These are phyloP conservation scores for Ormyrus nitidulus DNA, from an alignment of 2,888 invertebrate species.

Conservation along the genomic window DNA sequence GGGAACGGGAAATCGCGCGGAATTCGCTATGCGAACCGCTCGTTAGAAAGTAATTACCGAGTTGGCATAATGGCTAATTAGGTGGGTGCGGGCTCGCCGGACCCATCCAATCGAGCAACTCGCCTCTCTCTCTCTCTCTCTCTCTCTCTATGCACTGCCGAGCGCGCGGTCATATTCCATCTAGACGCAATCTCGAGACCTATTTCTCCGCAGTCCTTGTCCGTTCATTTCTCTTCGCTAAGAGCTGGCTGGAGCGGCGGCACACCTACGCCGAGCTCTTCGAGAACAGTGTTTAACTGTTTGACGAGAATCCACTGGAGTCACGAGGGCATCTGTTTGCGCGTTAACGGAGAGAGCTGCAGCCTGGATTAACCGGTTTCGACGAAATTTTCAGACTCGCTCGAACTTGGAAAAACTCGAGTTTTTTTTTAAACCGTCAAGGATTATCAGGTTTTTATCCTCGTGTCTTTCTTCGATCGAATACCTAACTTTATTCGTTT, in stretches of 20 bases:
- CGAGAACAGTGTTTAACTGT: constrained; percentile 8
- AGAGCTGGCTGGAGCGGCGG: background rate
- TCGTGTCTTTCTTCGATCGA: too few relatives aligned
- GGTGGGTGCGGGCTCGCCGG: constrained; percentile 53
- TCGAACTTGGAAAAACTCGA: too few relatives aligned
- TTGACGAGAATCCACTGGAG: background rate
- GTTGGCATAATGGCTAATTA: constrained; percentile 60
- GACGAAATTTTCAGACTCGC: too few relatives aligned
- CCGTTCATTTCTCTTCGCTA: constrained; percentile 21
- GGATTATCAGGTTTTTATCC: too few relatives aligned
- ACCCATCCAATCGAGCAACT: constrained; percentile 36
- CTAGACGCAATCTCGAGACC: constrained; percentile 7
- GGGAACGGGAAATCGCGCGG: constrained; percentile 46
- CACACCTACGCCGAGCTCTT: background rate
- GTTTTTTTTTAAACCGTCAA: too few relatives aligned
- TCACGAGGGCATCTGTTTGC: background rate
- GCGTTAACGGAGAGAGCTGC: too few relatives aligned
- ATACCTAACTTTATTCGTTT: too few relatives aligned
- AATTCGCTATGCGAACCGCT: constrained; percentile 43
- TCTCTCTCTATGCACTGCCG: background rate
- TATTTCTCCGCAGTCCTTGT: constrained; percentile 11
- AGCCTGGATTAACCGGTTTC: too few relatives aligned
- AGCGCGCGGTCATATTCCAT: constrained; percentile 22
- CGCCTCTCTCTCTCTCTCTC: background rate
- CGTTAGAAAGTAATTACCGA: constrained; percentile 61